phyloP scores from a whole-genome alignment of 2,797 vertebrate species.

The Notamacropus eugenii region DNA sequence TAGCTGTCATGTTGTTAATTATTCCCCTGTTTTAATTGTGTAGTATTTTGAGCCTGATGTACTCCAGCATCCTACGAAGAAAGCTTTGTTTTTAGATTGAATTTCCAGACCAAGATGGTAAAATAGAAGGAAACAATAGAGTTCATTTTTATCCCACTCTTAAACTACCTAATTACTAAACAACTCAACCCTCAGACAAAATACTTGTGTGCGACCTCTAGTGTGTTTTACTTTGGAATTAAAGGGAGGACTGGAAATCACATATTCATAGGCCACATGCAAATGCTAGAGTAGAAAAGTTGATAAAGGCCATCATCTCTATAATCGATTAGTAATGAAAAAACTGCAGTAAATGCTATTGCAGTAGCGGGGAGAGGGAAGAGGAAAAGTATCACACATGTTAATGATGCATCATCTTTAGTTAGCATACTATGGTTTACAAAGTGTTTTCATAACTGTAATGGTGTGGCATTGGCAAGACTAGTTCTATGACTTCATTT shows the following conservation, averaged over 20 bases:
- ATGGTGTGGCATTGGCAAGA: neutral
- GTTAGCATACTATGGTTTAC: neutral
- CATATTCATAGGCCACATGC: neutral
- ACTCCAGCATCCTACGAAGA: neutral
- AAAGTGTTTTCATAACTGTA: neutral
- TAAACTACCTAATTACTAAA: neutral
- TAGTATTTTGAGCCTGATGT: neutral
- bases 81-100: neutral
- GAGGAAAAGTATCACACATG: neutral
- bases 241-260: neutral
- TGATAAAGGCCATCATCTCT: neutral
- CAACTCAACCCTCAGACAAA: neutral
- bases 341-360: neutral
- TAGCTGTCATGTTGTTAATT: slow-evolving; percentile 65
- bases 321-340: neutral
- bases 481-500: neutral
- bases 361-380: neutral
- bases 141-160: neutral
- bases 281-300: neutral
- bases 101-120: neutral
- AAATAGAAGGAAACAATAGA: neutral
- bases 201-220: neutral
- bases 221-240: neutral
- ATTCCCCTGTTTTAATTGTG: slow-evolving; percentile 70
- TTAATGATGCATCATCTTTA: neutral